A percentile compares a stretch with the other conserved stretches of the same genome.
phyloP scores from a whole-genome alignment of 2,888 invertebrate species.

The Cryptus armator region DNA sequence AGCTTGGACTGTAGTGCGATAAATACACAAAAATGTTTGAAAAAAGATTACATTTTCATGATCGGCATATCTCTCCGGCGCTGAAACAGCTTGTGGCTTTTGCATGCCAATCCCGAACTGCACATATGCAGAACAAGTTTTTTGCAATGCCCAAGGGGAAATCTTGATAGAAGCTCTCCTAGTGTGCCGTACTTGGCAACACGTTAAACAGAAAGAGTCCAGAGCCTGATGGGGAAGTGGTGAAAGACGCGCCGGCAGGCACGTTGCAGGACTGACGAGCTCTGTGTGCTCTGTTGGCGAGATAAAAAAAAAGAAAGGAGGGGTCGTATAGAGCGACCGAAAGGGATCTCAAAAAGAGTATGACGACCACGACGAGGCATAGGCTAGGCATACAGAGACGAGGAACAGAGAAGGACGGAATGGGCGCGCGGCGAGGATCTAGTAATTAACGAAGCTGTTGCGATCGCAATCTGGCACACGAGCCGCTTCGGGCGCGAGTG shows the following conservation, averaged over 20 bases:
- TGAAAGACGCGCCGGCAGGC: constrained; percentile 52
- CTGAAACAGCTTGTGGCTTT: not conserved
- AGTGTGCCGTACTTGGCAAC: constrained; percentile 5
- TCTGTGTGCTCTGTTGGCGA: constrained; percentile 42
- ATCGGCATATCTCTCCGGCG: no score
- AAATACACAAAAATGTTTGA: not conserved
- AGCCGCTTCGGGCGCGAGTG: constrained; percentile 74
- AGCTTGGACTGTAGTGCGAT: no score
- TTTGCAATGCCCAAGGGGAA: not conserved
- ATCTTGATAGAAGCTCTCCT: constrained; percentile 19
- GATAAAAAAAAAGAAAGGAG: constrained; percentile 54
- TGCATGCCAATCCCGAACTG: not conserved
- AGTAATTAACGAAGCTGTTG: constrained; percentile 83
- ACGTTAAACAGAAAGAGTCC: constrained; percentile 35
- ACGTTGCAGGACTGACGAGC: constrained; percentile 34
- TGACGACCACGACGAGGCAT: constrained; percentile 26
- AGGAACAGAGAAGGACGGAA: constrained; percentile 68
- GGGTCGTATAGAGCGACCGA: constrained; percentile 50
- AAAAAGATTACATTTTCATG: not conserved
- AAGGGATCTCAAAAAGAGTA: constrained; percentile 45
- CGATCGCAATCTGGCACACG: constrained; percentile 80
- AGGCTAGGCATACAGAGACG: constrained; percentile 13
- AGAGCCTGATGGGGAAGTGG: constrained; percentile 36
- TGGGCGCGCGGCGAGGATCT: constrained; percentile 73
- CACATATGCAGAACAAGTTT: constrained; percentile 34